A percentile compares a stretch with the other conserved stretches of the same genome.
Evolutionary conservation across 2,888 invertebrate genomes (phyloP).

Genomic region (Machimus rusticus): DNA sequence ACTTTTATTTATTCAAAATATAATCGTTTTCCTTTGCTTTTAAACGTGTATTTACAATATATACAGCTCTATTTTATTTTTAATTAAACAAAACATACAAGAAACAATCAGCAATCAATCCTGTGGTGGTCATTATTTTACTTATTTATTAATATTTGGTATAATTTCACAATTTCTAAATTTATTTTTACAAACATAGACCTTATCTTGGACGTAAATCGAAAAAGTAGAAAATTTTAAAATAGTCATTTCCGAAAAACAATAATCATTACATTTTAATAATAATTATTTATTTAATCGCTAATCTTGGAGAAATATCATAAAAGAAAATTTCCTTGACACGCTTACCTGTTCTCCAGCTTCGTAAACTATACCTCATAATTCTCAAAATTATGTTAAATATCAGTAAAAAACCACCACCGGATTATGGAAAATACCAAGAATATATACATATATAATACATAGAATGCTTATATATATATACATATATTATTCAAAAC

Average conservation of each 20-base stretch:
- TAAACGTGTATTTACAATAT: conserved; percentile 16
- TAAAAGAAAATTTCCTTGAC: neutral
- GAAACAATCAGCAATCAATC: neutral
- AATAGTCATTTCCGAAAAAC: neutral
- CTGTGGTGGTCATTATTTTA: neutral
- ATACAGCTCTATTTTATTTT: neutral
- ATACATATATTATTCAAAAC: neutral
- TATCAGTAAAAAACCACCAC: neutral
- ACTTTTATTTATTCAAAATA: neutral
- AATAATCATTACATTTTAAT: neutral
- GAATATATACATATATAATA: neutral
- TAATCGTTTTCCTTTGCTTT: neutral
- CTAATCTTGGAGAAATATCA: neutral
- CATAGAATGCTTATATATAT: neutral
- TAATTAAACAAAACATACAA: neutral
- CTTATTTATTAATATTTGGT: neutral
- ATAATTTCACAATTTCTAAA: neutral
- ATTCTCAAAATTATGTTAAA: neutral
- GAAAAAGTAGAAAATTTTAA: no score
- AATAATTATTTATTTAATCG: no score
- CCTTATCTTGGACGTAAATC: neutral
- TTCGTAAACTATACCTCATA: neutral
- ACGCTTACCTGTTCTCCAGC: neutral
- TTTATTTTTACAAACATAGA: neutral
- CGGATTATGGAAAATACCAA: no score